Evolutionary conservation across 2,888 invertebrate genomes (phyloP).

Genomic region (Sarcophaga caerulescens): DNA sequence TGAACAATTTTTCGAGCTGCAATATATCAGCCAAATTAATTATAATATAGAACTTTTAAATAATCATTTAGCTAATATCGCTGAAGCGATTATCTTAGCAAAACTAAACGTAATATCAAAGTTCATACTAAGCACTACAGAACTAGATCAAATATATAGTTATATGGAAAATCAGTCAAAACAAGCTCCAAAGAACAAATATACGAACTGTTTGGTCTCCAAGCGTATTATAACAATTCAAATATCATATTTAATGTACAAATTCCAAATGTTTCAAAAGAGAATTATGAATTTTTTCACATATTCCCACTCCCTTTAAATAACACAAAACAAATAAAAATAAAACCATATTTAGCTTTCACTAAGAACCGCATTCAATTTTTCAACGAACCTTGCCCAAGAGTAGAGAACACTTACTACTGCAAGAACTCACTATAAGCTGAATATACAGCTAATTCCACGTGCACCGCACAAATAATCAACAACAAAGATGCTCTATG

Average conservation of each 20-base stretch:
- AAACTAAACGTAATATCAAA: slow-evolving; percentile 65
- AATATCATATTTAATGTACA: slow-evolving; percentile 64
- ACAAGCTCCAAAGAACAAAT: slow-evolving; percentile 44
- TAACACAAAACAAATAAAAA: slow-evolving; percentile 41
- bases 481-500: slow-evolving; percentile 21
- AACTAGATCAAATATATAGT: slow-evolving; percentile 44
- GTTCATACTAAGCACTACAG: slow-evolving; percentile 50
- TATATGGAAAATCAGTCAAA: slow-evolving; percentile 46
- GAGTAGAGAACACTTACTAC: slow-evolving; percentile 39
- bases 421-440: slow-evolving; percentile 22
- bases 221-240: slow-evolving; percentile 54
- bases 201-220: slow-evolving; percentile 50
- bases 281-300: slow-evolving; percentile 49
- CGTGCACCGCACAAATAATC: slow-evolving; percentile 11
- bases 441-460: slow-evolving; percentile 19
- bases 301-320: slow-evolving; percentile 58
- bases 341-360: slow-evolving; percentile 50
- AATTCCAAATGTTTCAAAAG: slow-evolving; percentile 47
- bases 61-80: slow-evolving; percentile 48
- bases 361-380: slow-evolving; percentile 45
- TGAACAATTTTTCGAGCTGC: slow-evolving; percentile 33
- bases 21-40: slow-evolving; percentile 50
- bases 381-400: slow-evolving; percentile 33
- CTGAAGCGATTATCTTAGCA: slow-evolving; percentile 58
- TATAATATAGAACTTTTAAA: slow-evolving; percentile 60